Evolutionary conservation across 2,113 vertebrate genomes (phyloP), one percentile per base, ranked within the genome.

Genomic region (Macquaria ambigua): DNA sequence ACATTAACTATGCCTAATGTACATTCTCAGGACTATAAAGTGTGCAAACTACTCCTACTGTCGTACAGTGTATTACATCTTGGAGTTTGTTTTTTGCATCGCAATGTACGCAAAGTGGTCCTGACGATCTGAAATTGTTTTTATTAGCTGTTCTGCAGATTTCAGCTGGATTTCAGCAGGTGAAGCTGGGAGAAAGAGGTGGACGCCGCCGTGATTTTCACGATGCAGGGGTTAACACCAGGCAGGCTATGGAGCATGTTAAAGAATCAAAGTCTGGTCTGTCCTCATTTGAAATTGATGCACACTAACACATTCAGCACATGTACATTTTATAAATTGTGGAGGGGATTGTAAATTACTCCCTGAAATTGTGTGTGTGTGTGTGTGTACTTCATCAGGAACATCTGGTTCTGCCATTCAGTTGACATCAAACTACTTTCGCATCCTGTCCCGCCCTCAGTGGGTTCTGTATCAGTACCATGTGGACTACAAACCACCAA

Each of bases 401-500:
- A 80, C 93, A 28, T 96, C 96, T 0, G 98, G 98, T 0, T 50
- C 46, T 8, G 0, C 59, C 0, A 96, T 99, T 53, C 93, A 88
- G 52, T 84, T 99, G 82, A 95, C 82, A 3, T 89, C 97, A 0
- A 99, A 99, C 95, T 97, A 94, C 83, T 96, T 97, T 43, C 96
- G 96, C 1, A 87, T 99, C 90, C 83, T 95, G 0, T 98, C 97
- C 1, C 97, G 97, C 0, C 98, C 98, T 0, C 96, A 97, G 68
- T 99, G 98, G 98, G 94, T 95, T 48, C 92, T 99, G 0, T 99
- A 96, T 77, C 98, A 99, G 88, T 99, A 99, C 77, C 98, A 99
- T 1, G 93, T 99, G 37, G 95, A 90, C 92, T 99, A 96, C 77
- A 97, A 92, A 6, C 98, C 98, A 0, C 92, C 95, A 15, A 97